Evolutionary conservation across 2,113 vertebrate species (phyloP).

Genomic region (Paratilapia polleni): DNA sequence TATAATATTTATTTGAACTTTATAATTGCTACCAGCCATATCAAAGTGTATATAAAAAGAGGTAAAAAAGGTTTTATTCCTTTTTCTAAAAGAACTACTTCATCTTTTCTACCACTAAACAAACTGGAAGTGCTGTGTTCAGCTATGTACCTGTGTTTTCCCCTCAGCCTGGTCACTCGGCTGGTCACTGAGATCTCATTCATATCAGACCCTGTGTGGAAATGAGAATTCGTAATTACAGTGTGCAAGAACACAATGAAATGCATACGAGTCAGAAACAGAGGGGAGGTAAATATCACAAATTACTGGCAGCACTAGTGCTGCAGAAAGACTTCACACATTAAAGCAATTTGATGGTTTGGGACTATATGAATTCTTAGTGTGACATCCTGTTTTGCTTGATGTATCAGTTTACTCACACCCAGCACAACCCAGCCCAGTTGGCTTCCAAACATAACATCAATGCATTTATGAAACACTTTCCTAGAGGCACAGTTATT

Average conservation of each 20-base stretch:
- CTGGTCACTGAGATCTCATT: neutral
- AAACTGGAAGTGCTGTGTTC: neutral
- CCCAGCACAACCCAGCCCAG: neutral
- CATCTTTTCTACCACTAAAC: too few relatives aligned
- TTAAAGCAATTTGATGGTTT: neutral
- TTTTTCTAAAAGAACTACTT: neutral
- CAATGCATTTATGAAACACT: neutral
- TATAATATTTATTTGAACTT: neutral
- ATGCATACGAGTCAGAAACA: neutral
- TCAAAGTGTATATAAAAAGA: neutral
- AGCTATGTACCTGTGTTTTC: neutral
- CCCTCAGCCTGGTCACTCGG: rapidly evolving
- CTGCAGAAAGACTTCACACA: neutral
- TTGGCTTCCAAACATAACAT: neutral
- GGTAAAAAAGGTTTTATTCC: neutral
- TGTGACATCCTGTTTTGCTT: slow-evolving; percentile 25
- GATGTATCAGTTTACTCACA: neutral
- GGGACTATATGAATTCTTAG: neutral
- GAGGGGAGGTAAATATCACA: neutral
- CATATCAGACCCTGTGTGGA: neutral
- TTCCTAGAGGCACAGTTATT: neutral
- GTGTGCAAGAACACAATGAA: neutral
- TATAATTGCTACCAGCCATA: neutral
- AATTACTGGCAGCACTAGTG: neutral
- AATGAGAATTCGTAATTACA: neutral